A percentile compares a stretch with the other conserved stretches of the same genome.
Evolutionary conservation across 2,888 invertebrate species (phyloP).

Genomic region (Cataglyphis albicans): DNA sequence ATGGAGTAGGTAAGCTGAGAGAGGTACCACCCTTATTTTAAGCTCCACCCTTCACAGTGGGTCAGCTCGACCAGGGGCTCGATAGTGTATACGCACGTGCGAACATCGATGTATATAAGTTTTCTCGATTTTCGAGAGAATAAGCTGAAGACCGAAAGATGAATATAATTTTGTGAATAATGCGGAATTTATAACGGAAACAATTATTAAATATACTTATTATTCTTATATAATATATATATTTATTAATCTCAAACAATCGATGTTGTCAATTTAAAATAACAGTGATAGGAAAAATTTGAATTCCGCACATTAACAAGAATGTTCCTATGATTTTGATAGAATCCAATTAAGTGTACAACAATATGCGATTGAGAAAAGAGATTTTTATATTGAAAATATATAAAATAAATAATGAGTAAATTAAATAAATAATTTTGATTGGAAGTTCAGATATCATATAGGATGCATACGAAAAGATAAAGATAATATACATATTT

Average conservation of each 20-base stretch:
- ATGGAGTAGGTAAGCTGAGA: constrained; percentile 71
- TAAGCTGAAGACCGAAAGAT: neutral
- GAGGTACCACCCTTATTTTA: constrained; percentile 83
- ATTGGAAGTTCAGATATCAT: no score
- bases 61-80: constrained; percentile 71
- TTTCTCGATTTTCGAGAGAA: neutral
- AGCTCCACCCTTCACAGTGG: constrained; percentile 83
- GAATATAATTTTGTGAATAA: constrained; percentile 17
- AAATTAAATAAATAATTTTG: no score
- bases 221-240: no score
- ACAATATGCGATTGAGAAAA: no score
- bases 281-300: neutral
- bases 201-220: neutral
- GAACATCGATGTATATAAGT: constrained; percentile 46
- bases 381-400: no score
- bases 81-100: constrained; percentile 58
- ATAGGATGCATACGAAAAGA: no score
- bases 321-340: no score
- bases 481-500: no score
- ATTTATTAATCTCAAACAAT: neutral
- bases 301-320: neutral
- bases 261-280: neutral
- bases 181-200: neutral
- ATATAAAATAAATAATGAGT: no score
- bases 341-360: no score